phyloP scores from a whole-genome alignment of 1,140 invertebrate species.

The Zaprionus davidi region DNA sequence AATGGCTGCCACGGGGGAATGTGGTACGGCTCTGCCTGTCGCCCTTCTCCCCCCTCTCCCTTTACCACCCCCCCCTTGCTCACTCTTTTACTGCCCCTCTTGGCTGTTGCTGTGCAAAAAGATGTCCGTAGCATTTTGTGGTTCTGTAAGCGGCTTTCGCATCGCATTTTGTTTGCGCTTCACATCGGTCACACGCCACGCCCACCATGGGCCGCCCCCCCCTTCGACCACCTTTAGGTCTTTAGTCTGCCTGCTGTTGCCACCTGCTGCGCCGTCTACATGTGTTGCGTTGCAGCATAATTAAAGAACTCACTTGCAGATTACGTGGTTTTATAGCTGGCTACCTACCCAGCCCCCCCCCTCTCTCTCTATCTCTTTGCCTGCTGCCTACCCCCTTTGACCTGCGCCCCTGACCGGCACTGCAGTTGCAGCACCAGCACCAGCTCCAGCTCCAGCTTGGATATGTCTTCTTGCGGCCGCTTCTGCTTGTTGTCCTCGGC shows the following conservation, averaged over 20 bases:
- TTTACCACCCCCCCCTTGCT: not conserved
- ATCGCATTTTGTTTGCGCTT: slow-evolving; percentile 71
- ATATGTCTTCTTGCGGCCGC: not conserved
- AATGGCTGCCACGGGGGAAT: slow-evolving; percentile 66
- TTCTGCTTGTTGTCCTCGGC: not conserved
- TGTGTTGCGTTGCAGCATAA: slow-evolving; percentile 73
- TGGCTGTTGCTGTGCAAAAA: slow-evolving; percentile 39
- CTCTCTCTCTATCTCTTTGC: too few relatives aligned
- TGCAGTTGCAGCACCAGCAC: too few relatives aligned
- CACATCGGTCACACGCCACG: slow-evolving; percentile 20
- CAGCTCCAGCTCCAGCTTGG: not conserved
- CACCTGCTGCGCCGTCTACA: slow-evolving; percentile 51
- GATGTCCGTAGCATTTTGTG: slow-evolving; percentile 81
- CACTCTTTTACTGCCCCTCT: not conserved
- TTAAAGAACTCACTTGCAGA: slow-evolving; percentile 81
- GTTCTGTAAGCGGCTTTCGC: slow-evolving; percentile 80
- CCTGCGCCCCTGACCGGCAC: not conserved
- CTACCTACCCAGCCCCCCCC: not conserved
- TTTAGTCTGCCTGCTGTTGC: slow-evolving; percentile 21
- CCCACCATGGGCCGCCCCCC: slow-evolving; percentile 21
- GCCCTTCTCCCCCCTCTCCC: not conserved
- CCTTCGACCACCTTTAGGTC: not conserved
- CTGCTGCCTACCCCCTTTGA: not conserved
- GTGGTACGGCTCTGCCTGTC: not conserved
- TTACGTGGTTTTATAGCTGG: slow-evolving; percentile 78